These are phyloP conservation scores for Theristicus caerulescens DNA, from an alignment of 2,113 vertebrate genomes.

Conservation along the genomic window DNA sequence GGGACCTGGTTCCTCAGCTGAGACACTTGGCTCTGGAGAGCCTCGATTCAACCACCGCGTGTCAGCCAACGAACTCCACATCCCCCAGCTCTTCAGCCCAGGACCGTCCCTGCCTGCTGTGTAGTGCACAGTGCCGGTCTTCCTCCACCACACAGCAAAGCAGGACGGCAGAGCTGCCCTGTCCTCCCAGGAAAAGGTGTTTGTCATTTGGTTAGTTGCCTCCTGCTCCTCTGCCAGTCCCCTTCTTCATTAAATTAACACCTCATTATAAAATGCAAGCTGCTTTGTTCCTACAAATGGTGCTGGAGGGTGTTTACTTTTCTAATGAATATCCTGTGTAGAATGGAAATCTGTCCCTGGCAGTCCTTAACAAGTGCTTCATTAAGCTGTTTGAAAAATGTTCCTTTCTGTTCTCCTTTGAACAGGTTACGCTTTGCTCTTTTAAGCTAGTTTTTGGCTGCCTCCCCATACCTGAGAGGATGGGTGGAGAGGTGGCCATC, in stretches of 20 bases:
- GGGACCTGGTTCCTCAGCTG: background rate
- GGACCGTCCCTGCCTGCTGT: background rate
- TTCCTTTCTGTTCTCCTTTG: constrained; percentile 57
- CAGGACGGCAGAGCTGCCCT: background rate
- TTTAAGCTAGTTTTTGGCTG: constrained; percentile 51
- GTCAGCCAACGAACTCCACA: background rate
- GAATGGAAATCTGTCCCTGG: constrained; percentile 65
- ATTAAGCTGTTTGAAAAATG: constrained; percentile 59
- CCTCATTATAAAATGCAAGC: constrained; percentile 48
- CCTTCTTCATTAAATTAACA: constrained; percentile 60
- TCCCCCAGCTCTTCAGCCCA: background rate
- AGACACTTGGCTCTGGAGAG: background rate
- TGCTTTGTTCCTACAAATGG: constrained; percentile 55
- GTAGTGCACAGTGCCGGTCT: accelerated
- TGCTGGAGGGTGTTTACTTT: constrained; percentile 55
- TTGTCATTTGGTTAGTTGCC: background rate
- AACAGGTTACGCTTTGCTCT: constrained; percentile 52
- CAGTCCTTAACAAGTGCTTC: constrained; percentile 63
- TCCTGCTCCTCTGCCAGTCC: background rate
- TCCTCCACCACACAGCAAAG: background rate
- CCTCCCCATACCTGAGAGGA: constrained; percentile 47
- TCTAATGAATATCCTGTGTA: constrained; percentile 60
- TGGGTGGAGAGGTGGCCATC: constrained; percentile 58
- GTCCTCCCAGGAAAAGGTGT: background rate
- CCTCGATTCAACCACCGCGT: accelerated